These are phyloP conservation scores for Merops nubicus DNA, from an alignment of 2,113 vertebrate species.

Conservation along the genomic window DNA sequence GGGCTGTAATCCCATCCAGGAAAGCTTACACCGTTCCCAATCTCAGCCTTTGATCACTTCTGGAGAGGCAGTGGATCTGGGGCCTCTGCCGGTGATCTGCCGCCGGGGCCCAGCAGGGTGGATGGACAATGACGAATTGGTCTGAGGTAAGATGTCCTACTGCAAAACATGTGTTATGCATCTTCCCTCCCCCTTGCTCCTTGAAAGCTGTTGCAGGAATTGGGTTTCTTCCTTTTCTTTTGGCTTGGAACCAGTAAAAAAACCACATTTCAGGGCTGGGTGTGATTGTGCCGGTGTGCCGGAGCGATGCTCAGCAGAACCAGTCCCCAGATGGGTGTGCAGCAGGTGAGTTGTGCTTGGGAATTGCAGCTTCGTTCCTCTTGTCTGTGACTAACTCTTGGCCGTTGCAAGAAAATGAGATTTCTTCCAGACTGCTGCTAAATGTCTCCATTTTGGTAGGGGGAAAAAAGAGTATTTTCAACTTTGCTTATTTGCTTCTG, in stretches of 20 bases:
- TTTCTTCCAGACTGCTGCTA: neutral
- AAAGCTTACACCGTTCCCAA: rapidly evolving
- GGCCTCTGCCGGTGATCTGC: neutral
- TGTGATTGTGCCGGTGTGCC: neutral
- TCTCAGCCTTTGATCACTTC: conserved; percentile 24
- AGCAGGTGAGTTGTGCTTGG: rapidly evolving
- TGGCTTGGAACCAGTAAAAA: neutral
- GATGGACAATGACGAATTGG: conserved; percentile 25
- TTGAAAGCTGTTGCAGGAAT: neutral
- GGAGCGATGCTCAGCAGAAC: neutral
- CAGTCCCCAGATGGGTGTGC: rapidly evolving
- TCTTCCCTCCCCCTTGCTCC: neutral
- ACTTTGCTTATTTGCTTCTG: rapidly evolving
- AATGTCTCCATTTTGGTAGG: neutral
- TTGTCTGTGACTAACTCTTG: neutral
- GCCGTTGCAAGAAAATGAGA: neutral
- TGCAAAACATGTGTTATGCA: neutral
- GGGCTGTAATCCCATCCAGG: conserved; percentile 9
- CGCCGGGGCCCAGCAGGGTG: neutral
- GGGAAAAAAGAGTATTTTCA: neutral
- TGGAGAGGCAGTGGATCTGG: neutral
- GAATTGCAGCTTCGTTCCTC: neutral
- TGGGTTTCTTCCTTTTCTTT: neutral
- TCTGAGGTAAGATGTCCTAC: neutral
- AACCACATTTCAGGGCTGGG: neutral